Evolutionary conservation across 2,797 vertebrate species (phyloP), one percentile per base, ranked within the genome.

Genomic region (Psittacula derbiana): DNA sequence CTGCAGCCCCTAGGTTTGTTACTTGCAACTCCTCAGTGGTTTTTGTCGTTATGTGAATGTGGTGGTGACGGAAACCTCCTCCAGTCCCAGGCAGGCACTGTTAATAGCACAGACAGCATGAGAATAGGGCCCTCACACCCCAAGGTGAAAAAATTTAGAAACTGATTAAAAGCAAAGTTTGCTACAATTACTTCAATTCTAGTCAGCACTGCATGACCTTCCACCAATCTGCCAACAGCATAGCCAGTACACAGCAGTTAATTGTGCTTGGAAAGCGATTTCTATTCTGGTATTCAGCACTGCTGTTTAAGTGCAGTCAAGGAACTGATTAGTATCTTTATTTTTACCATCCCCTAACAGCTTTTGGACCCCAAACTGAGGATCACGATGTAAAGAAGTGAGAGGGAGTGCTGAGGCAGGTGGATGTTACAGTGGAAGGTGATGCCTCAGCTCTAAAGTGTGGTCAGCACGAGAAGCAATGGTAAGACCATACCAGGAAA

Each of bases 11-110:
- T 41, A n/a, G 8, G 8, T n/a, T 91, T 49, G 31, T 67, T 62
- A 7, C 30, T 79, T 62, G 60, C 36, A 43, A 3, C 20, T 69
- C 5, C 13, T 55, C 28, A n/a, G 21, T 8, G 31, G 57, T 50
- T 36, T 28, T 8, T 28, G 27, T 41, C 16, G 16, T 60, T 27
- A 13, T 46, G 21, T 0, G 4, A 76, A 12, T 0, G 2, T 0
- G 4, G 16, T 36, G 40, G 30, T 43, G 57, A 81, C 21, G 0
- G 6, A 74, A 80, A 49, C 21, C 31, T 72, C 21, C 58, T 52
- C 40, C 47, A 81, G 50, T 10, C 40, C 14, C 17, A 31, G 50
- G 24, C 43, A 74, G 57, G 6, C 41, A 11, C 38, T 15, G 3
- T 25, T 71, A 33, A 52, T 46, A 61, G 41, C 21, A 14, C n/a